Evolutionary conservation across 92 coral and sea anemone genomes (phyloP), one percentile per base, ranked within the genome.

Genomic region (Bergia puertoricense): DNA sequence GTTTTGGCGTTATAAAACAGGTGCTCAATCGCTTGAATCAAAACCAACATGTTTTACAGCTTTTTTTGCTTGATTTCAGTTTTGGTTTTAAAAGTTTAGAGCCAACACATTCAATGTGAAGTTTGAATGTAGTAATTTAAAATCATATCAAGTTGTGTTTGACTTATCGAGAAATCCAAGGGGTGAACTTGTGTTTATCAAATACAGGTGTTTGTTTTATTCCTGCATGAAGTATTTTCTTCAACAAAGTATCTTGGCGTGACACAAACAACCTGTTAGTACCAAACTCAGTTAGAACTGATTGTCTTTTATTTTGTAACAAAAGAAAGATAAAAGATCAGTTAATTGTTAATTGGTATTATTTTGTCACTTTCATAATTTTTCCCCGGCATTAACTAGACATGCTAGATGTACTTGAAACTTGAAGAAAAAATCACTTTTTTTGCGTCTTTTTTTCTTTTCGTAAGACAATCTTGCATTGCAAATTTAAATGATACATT

Each of bases 11-110:
- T 74, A 42, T 76, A 41, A 16, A 6, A 76, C 79, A 42, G 79
- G 79, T 76, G 46, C 79, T 72, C 76, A 76, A 76, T 2, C 23
- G 54, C 79, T 16, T 76, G 6, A 2, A 74, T 76, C 79, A 76
- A 41, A 40, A 40, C 18, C 8, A 14, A 16, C 79, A 41, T 43
- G 48, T 76, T 76, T 18, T 76, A 6, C 5, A 51, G 13, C 77
- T 13, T 39, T 37, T 2, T 74, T 16, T 74, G 7, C 46, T 39
- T 73, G 15, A 74, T 13, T 74, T 13, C n/a, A n/a, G n/a, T 74
- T 16, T 54, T 54, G 15, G 59, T 16, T 54, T 54, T 54, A 54
- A 54, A 54, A 13, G 59, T 54, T 54, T 10, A 11, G 59, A 54
- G 59, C 13, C 59, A 54, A 10, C 59, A 10, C 59, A 3, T 16